Evolutionary conservation across 2,888 invertebrate species (phyloP).

Genomic region (Byasa hedistus): DNA sequence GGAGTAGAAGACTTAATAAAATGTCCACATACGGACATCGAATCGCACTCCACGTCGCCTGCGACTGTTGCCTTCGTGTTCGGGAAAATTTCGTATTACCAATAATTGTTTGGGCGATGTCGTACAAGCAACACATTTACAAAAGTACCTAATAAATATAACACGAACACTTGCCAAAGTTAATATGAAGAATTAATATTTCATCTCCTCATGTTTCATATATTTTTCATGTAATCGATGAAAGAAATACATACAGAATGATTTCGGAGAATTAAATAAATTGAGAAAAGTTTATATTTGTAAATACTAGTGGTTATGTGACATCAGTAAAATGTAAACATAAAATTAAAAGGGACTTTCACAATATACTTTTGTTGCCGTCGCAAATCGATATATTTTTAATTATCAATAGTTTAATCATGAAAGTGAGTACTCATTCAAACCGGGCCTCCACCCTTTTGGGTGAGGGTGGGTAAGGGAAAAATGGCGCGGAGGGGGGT

Average conservation of each 20-base stretch:
- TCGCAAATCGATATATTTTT: not conserved
- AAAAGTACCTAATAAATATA: not conserved
- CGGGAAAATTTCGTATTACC: slow-evolving; percentile 8
- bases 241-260: too few species aligned
- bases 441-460: not conserved
- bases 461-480: not conserved
- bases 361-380: not conserved
- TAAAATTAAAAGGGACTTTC: not conserved
- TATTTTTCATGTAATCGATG: not conserved
- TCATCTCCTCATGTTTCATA: not conserved
- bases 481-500: slow-evolving; percentile 5
- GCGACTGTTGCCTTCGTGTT: slow-evolving; percentile 6
- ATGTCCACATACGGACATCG: slow-evolving; percentile 37
- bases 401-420: slow-evolving; percentile 18
- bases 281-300: too few species aligned
- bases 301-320: too few species aligned
- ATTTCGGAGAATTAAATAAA: too few species aligned
- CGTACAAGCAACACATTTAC: not conserved
- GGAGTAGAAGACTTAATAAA: slow-evolving; percentile 61
- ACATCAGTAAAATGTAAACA: not conserved
- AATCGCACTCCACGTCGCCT: slow-evolving; percentile 4
- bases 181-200: not conserved
- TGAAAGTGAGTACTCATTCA: slow-evolving; percentile 18
- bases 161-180: not conserved
- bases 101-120: slow-evolving; percentile 1